Base-by-base conservation (phyloP, 2,113 vertebrate genomes). In the Crotalus viridis region DNA sequence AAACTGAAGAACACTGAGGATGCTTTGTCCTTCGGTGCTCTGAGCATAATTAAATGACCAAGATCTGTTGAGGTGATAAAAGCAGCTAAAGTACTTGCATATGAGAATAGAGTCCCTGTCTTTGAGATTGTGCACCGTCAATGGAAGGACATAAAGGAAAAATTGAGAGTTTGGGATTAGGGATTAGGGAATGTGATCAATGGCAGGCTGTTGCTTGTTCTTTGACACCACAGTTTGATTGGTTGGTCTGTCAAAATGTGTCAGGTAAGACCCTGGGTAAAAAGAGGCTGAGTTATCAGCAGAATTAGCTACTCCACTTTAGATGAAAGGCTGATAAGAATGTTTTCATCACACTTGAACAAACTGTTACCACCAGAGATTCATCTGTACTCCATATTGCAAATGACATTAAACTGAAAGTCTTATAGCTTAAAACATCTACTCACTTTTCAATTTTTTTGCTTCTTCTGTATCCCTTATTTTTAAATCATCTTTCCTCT, bases 41-140 rank as follows among this genome's bases (percentile, higher is more conserved):
- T 74, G 48, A 87, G 56, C 0, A 0, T 0, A 2, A 85, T 85
- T 43, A 91, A n/a, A 26, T 4, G 56, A 33, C 17, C 52, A 88
- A 46, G 61, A 87, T 46, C 46, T 5, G 26, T 5, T 48, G 57
- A 10, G 0, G 0, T 9, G 95, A 51, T 3, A 55, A 91, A 26
- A 64, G 26, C 28, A 91, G 17, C 15, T 0, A 55, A 19, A 90
- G 88, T 46, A 0, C 48, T 90, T 13, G 59, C 0, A 1, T 48
- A 52, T 15, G 24, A 28, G 1, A 26, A 91, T 8, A 55, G 3
- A 48, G 0, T 15, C 91, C 52, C 24, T 54, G 59, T 26, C 55
- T 39, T 0, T 43, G 59, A 2, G 92, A 21, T 10, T 81, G 22
- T 43, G 91, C 61, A 19, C 0, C 1, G 90, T 6, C 0, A 0